Conservation (phyloP, 2,888 invertebrate species). For the Dione vanillae region DNA sequence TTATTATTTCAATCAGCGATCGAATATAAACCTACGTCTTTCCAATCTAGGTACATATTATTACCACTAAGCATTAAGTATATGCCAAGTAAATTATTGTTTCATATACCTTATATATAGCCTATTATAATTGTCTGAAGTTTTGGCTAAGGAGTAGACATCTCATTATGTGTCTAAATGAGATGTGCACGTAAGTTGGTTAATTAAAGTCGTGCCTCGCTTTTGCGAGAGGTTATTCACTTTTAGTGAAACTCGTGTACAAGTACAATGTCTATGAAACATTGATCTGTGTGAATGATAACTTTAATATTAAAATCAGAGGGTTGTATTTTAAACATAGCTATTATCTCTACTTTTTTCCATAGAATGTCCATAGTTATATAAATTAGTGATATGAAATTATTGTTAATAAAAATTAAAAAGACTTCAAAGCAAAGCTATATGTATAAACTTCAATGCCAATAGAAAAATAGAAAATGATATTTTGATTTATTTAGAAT, state of each 20-base stretch:
- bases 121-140: conserved; percentile 1
- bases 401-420: no score
- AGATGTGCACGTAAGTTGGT: neutral
- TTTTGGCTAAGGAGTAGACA: neutral
- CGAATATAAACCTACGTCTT: neutral
- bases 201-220: conserved; percentile 19
- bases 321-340: no score
- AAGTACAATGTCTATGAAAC: neutral
- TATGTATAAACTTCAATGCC: no score
- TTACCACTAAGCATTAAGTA: neutral
- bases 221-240: neutral
- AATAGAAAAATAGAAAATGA: no score
- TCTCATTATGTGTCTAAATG: neutral
- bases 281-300: no score
- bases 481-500: no score
- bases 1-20: no score
- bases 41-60: neutral
- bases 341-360: no score
- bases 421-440: no score
- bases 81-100: neutral
- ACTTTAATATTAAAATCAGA: no score
- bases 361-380: no score
- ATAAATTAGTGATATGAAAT: no score
- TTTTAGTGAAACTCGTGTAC: neutral
- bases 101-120: neutral